These are phyloP conservation scores for Oncopeltus fasciatus DNA, from an alignment of 1,140 invertebrate genomes.

Conservation along the genomic window DNA sequence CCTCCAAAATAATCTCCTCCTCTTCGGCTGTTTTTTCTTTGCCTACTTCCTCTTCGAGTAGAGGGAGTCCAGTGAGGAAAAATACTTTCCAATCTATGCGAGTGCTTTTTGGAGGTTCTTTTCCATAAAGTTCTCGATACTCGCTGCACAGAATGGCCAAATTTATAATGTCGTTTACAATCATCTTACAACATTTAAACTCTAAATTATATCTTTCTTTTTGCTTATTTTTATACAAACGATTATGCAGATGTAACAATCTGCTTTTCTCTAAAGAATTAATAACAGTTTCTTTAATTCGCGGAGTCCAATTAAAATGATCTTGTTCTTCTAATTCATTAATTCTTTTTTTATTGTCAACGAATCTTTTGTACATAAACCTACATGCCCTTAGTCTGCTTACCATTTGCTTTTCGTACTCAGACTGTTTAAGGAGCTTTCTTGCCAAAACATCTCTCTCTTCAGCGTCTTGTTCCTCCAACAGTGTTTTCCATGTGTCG, in stretches of 20 bases:
- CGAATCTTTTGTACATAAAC: background rate
- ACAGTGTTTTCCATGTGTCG: background rate
- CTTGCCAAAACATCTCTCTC: background rate
- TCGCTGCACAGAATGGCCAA: background rate
- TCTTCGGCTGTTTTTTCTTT: background rate
- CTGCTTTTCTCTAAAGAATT: background rate
- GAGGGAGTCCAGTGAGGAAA: constrained; percentile 3
- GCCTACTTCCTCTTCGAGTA: background rate
- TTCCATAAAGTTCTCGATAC: background rate
- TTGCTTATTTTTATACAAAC: background rate
- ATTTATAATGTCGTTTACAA: constrained; percentile 7
- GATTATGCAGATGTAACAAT: constrained; percentile 6
- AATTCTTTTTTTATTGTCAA: background rate
- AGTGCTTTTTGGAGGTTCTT: background rate
- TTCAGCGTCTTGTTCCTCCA: background rate
- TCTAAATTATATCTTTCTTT: background rate
- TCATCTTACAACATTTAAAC: background rate
- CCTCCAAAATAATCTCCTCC: background rate
- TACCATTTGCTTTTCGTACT: background rate
- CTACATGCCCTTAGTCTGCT: background rate
- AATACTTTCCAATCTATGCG: constrained; percentile 1
- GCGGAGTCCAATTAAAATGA: too few species aligned
- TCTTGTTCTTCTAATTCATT: background rate
- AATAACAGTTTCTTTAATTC: background rate
- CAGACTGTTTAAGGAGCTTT: background rate